Percentiles rank a stretch among this genome's conserved stretches.
phyloP scores from a whole-genome alignment of 1,140 invertebrate genomes.

The Sipha flava region DNA sequence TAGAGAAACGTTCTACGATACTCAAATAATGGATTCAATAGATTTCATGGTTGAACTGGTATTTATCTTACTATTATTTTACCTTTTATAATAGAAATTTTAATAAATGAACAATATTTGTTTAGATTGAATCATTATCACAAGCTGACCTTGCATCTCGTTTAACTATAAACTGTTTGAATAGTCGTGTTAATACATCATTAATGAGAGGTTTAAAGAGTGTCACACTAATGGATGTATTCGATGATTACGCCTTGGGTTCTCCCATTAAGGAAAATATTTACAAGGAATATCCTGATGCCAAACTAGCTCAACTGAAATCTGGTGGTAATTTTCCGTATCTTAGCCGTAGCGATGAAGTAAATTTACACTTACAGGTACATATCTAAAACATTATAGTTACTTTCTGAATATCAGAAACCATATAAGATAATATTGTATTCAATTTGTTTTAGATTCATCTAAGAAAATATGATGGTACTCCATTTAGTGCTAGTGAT shows the following conservation, averaged over 20 bases:
- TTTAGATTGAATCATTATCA: slow-evolving; percentile 69
- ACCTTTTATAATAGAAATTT: not conserved
- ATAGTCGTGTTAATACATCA: slow-evolving; percentile 70
- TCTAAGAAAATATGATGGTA: slow-evolving; percentile 33
- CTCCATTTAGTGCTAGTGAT: slow-evolving; percentile 27
- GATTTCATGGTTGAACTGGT: slow-evolving; percentile 89
- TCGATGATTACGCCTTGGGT: slow-evolving; percentile 80
- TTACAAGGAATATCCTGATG: slow-evolving; percentile 80
- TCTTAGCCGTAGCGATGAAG: slow-evolving; percentile 77
- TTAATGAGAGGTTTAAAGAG: slow-evolving; percentile 54
- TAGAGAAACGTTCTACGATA: slow-evolving; percentile 54
- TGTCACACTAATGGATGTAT: slow-evolving; percentile 81
- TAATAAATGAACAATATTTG: not conserved
- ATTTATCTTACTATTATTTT: slow-evolving; percentile 38
- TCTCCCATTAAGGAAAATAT: slow-evolving; percentile 62
- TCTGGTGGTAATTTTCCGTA: slow-evolving; percentile 87
- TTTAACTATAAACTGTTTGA: slow-evolving; percentile 77
- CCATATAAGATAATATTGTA: not conserved
- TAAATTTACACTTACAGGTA: slow-evolving; percentile 83
- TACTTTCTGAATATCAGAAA: not conserved
- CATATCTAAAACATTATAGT: slow-evolving; percentile 37
- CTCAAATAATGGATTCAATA: slow-evolving; percentile 70
- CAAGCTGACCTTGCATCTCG: slow-evolving; percentile 79
- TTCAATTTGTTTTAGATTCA: slow-evolving; percentile 32
- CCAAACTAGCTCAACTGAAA: slow-evolving; percentile 80